Base-by-base conservation (phyloP, 2,797 vertebrate genomes). In the Arnoldichthys spilopterus region DNA sequence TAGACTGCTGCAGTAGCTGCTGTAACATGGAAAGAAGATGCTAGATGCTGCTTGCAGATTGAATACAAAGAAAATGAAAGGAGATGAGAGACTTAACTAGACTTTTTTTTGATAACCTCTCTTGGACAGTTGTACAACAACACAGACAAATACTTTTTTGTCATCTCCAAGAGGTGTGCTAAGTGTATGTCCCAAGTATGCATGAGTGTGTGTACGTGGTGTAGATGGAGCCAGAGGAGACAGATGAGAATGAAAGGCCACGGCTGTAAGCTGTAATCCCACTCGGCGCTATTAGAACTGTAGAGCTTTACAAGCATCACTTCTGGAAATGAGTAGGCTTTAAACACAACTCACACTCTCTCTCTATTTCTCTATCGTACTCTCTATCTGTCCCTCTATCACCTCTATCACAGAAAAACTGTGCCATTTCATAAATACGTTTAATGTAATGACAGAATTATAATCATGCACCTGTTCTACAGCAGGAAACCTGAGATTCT, bases 191-290 rank as follows among this genome's bases (percentile, higher is more conserved):
- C 30, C 24, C 7, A 9, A 28, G 56, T 28, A 15, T 30, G 20
- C 20, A 18, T 59, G 40, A 3, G 58, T 43, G 59, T 75, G 45
- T 75, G 30, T 66, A 3, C 58, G 7, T 8, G 20, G 49, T 40
- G n/a, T 16, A 56, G 63, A 40, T 43, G 34, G 32, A 64, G 47
- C 18, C 13, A 16, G 26, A 69, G 47, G 47, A n/a, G 45, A 20
- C 15, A 56, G 63, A 40, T 16, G 76, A 62, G 47, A 64, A 24
- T 37, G 67, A 70, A 70, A 70, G 76, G 51, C 40, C 34, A 56
- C 18, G 40, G 37, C 74, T 68, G 49, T 76, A 26, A 62, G 15
- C 75, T 40, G 43, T 61, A 34, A 32, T 69, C 24, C 43, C 24
- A 30, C 43, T 51, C 45, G 22, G 43, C 40, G 51, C 66, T 69